Base-by-base conservation (phyloP, 2,113 vertebrate species). In the Siphamia tubifer region DNA sequence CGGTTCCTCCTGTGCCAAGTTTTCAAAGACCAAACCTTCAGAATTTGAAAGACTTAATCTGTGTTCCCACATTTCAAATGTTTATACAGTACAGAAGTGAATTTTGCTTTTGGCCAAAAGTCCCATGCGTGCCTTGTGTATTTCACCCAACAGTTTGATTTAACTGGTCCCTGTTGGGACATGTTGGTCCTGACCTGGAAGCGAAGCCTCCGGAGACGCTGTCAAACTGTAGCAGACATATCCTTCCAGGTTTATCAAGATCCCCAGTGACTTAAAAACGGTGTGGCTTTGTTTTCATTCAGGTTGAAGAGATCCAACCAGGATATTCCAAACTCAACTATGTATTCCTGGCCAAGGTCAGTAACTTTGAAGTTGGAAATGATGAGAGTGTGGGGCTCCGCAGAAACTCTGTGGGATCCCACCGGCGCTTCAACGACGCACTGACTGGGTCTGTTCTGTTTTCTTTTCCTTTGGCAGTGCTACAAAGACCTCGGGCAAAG, bases 271-370 rank as follows among this genome's bases (percentile, higher is more conserved):
- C 31, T 38, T 19, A 35, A 27, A 13, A 43, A 19, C 16, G 12
- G 35, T 52, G 10, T 15, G 40, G 51, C 20, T 35, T 16, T 68
- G 40, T 56, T 73, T 83, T 25, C 8, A 24, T 81, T 60, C 83
- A 97, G 98, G 95, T 88, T 49, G 97, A 99, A 91, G 96, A 98
- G 77, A 89, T 99, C 73, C 84, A 71, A 9, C 95, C 94, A 30
- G 90, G 92, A 58, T 99, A 96, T 90, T 98, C 97, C 39, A 94
- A 96, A 88, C 84, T 65, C 74, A 99, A 98, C 90, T 98, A 95
- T 60, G 91, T 96, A 47, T 98, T 92, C 88, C 91, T 98, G 72
- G 94, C 95, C 77, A 98, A 98, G 96, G 97, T 98, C 92, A 91
- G 72, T 82, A 21, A n/a, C n/a, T n/a, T n/a, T n/a, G n/a, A n/a